Percentiles rank a stretch among this genome's conserved stretches.
Evolutionary conservation across 2,888 invertebrate species (phyloP).

Genomic region (Danaus chrysippus): DNA sequence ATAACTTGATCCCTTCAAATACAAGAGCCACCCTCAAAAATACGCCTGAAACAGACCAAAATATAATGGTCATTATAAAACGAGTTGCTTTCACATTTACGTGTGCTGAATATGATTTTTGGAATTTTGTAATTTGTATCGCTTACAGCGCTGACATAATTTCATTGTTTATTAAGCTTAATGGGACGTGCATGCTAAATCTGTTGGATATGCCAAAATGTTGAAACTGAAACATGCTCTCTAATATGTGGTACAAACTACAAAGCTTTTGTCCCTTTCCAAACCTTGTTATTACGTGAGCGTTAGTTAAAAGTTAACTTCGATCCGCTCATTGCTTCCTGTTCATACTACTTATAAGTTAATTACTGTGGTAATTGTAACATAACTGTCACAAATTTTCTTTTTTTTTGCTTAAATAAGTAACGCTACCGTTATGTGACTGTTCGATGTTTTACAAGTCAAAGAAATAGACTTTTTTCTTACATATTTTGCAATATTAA

Average conservation of each 20-base stretch:
- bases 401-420: too few relatives aligned
- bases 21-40: slow-evolving; percentile 23
- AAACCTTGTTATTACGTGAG: not conserved
- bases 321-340: not conserved
- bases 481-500: too few relatives aligned
- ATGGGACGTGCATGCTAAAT: slow-evolving; percentile 11
- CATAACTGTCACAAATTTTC: too few relatives aligned
- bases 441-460: too few relatives aligned
- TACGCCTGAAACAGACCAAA: slow-evolving; percentile 37
- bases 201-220: not conserved
- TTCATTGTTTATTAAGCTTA: slow-evolving; percentile 19
- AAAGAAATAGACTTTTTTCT: too few relatives aligned
- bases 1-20: slow-evolving; percentile 40
- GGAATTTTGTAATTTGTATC: slow-evolving; percentile 20
- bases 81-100: slow-evolving; percentile 29
- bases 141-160: slow-evolving; percentile 18
- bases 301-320: not conserved
- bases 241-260: not conserved
- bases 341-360: not conserved
- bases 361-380: not conserved
- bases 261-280: not conserved
- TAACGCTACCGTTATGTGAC: too few relatives aligned
- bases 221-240: not conserved
- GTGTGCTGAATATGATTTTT: slow-evolving; percentile 28
- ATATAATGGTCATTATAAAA: slow-evolving; percentile 36